Evolutionary conservation across 2,888 invertebrate genomes (phyloP).

Genomic region (Julus scandinavius): DNA sequence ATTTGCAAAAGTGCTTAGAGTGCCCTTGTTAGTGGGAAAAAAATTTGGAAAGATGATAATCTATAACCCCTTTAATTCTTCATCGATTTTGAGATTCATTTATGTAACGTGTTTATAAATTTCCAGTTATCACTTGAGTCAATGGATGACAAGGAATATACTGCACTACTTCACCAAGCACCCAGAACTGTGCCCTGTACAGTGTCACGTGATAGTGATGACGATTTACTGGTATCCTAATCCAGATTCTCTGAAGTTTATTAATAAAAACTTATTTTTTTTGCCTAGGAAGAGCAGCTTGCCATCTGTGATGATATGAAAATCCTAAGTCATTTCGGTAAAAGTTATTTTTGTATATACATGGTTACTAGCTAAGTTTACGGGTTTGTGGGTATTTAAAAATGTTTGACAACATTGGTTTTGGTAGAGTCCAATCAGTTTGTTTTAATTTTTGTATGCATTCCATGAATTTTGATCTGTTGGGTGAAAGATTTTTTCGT

Average conservation of each 20-base stretch:
- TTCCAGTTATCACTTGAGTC: not conserved
- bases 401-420: not conserved
- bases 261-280: not conserved
- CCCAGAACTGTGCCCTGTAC: not conserved
- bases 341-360: conserved; percentile 20
- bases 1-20: too few relatives aligned
- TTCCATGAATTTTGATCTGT: not conserved
- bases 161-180: not conserved
- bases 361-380: not conserved
- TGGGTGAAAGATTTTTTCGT: not conserved
- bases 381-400: not conserved
- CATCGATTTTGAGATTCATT: too few relatives aligned
- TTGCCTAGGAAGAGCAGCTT: not conserved
- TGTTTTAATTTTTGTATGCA: not conserved
- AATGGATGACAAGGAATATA: not conserved
- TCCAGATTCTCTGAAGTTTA: not conserved
- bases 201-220: not conserved
- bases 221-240: not conserved
- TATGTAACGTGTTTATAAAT: not conserved
- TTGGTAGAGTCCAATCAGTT: not conserved
- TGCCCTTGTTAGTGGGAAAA: too few relatives aligned
- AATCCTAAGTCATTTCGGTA: conserved; percentile 20
- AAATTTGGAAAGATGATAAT: too few relatives aligned
- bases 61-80: too few relatives aligned
- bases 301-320: conserved; percentile 16